These are phyloP conservation scores for Herpetotheres cachinnans DNA, from an alignment of 2,113 vertebrate species.

Conservation along the genomic window DNA sequence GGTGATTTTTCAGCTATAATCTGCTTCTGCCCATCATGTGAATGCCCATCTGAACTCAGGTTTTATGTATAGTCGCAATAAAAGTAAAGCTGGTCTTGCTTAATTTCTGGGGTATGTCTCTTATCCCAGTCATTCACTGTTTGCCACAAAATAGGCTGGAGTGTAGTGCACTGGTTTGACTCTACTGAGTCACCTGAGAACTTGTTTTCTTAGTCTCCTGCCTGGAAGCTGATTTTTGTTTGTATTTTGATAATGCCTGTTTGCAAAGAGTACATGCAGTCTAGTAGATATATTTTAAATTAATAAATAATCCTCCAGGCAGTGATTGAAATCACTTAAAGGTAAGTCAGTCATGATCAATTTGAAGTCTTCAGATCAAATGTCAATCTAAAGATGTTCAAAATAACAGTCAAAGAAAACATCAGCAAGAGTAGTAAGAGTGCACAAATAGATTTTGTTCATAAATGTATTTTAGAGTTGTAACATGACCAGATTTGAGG, in stretches of 20 bases:
- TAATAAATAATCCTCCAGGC: neutral
- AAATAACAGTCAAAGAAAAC: neutral
- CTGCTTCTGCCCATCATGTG: neutral
- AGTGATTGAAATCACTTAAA: neutral
- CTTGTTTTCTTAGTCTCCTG: neutral
- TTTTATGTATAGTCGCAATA: neutral
- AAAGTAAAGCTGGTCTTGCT: neutral
- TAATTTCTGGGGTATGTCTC: neutral
- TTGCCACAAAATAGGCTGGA: neutral
- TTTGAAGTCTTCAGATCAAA: neutral
- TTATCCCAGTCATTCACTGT: neutral
- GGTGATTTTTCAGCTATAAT: neutral
- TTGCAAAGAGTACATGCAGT: neutral
- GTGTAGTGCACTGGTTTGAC: neutral
- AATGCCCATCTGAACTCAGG: neutral
- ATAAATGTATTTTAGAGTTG: neutral
- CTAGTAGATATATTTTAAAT: neutral
- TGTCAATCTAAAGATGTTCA: neutral
- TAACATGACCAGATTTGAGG: neutral
- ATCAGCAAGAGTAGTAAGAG: neutral
- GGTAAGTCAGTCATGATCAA: neutral
- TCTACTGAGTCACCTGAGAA: neutral
- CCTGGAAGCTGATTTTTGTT: neutral
- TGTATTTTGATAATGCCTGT: neutral
- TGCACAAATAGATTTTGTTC: neutral